Conservation (phyloP, 2,113 vertebrate species). For the Dasyornis broadbenti region DNA sequence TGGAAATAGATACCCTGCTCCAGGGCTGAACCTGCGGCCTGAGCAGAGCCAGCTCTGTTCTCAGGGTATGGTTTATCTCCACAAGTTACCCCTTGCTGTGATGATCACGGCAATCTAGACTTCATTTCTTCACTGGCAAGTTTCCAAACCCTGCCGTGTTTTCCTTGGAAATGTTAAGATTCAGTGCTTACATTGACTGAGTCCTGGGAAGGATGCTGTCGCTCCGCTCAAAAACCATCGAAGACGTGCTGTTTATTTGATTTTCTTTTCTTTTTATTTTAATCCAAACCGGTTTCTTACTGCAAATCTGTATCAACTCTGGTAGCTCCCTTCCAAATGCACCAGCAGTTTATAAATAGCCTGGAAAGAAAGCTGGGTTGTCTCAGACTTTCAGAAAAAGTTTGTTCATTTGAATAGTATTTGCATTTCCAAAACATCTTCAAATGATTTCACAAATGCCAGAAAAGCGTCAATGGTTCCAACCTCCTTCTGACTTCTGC, state of each 20-base stretch:
- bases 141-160: background rate
- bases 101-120: background rate
- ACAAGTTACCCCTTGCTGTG: background rate
- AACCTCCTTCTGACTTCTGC: background rate
- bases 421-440: background rate
- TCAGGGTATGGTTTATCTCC: background rate
- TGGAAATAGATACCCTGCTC: background rate
- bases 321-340: background rate
- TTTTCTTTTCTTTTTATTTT: background rate
- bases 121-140: background rate
- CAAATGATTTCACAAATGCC: background rate
- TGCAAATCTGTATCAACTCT: accelerated
- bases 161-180: background rate
- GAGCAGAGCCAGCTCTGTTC: background rate
- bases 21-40: background rate
- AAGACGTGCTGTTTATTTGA: background rate
- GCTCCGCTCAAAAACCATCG: background rate
- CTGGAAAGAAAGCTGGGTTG: background rate
- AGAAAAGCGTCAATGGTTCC: background rate
- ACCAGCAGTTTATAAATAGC: background rate
- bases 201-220: background rate
- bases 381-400: background rate
- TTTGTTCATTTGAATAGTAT: background rate
- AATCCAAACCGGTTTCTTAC: background rate
- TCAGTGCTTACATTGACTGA: background rate